Evolutionary conservation across 2,888 invertebrate species (phyloP), one percentile per base, ranked within the genome.

Genomic region (Diploptera punctata): DNA sequence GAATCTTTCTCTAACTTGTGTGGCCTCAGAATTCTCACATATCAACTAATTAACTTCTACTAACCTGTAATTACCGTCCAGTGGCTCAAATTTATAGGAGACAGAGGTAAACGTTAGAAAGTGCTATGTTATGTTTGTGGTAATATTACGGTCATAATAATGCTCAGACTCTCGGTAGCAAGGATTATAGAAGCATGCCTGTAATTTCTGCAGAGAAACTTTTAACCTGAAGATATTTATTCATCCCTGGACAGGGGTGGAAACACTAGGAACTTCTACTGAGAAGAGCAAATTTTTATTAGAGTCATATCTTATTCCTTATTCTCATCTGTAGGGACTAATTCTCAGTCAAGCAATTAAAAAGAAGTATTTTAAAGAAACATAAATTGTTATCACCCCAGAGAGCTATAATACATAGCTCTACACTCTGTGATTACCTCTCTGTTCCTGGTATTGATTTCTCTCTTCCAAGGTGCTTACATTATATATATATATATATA

Each of bases 261-360:
- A 44, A 57, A 33, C 33, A 16, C 52, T 26, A 26, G 69, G n/a
- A 13, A 18, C 26, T 57, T 24, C 26, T 69, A 44, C 60, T 57
- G 24, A 26, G 21, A 43, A 47, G 26, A 62, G 49, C 49, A 71
- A 78, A 79, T 80, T 80, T 80, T 80, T 81, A 80, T 79, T 79
- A 79, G 76, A 76, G 78, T 78, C 80, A 78, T 80, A 80, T 77
- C 80, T 80, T 80, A 75, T 73, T 70, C 75, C 62, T 71, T 70
- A 61, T 44, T 65, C 65, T 57, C 67, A 65, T 68, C 73, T 74
- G 62, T 77, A 75, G 81, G 81, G 81, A 81, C 81, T 80, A 81
- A 81, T 82, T 82, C 80, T 81, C 80, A 80, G 79, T 79, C 80
- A 81, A 80, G 79, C 82, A 82, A 82, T 82, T 82, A 82, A 80